Base-by-base conservation (phyloP, 2,113 vertebrate species). In the Chamaea fasciata region DNA sequence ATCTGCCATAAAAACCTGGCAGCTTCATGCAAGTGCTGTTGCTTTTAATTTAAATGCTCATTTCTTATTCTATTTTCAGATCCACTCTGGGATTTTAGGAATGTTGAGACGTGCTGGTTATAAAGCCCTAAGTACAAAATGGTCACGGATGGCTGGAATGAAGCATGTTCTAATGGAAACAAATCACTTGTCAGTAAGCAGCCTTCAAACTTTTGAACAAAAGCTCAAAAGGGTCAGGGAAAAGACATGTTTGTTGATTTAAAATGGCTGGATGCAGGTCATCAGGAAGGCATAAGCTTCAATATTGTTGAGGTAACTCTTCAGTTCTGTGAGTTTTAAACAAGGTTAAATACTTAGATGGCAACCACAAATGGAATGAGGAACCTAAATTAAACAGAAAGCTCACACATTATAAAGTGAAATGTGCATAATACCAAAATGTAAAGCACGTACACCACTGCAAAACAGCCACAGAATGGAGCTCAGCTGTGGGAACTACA, bases 1-100 rank as follows among this genome's bases (percentile, higher is more conserved):
- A 94, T 97, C 94, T 92, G 76, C 95, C 56, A 83, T 95, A 95
- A 89, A 96, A 96, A 95, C 81, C 92, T 97, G 94, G 97, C 96
- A 95, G 95, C 87, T 94, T 88, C 86, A 64, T 94, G 91, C 87
- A 87, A 87, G 92, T 91, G 83, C 95, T 95, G 92, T 97, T 97
- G 97, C 95, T 98, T 97, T 97, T 96, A 95, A 98, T 97, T 98
- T 97, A 96, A 97, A 97, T 95, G 92, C 96, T 97, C 94, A 94
- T 97, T 97, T 98, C 95, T 98, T 97, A 95, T 96, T 97, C 98
- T 98, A 98, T 98, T 98, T 97, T 97, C 96, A 98, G 97, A 95
- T 96, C 74, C 96, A 97, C 97, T 95, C 94, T 97, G 97, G 97
- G 97, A 98, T 97, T 97, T 97, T 77, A 97, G 97, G 98, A 98